phyloP scores from a whole-genome alignment of 64 coral and sea anemone species.

The Trachythela sp. region DNA sequence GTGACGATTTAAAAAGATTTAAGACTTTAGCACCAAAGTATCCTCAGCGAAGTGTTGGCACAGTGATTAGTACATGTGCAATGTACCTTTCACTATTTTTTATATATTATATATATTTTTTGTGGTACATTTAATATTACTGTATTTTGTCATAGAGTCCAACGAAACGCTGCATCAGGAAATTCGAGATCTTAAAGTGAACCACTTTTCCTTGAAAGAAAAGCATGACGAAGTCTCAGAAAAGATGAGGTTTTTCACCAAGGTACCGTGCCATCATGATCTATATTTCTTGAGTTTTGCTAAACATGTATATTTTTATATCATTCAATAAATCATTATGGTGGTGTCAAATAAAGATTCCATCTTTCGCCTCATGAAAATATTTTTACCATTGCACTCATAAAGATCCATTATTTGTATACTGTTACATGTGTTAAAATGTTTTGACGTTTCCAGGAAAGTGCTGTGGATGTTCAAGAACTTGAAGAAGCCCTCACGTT shows the following conservation, averaged over 20 bases:
- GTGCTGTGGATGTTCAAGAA: slow-evolving; percentile 88
- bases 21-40: too few species aligned
- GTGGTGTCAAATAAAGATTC: not conserved
- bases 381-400: too few species aligned
- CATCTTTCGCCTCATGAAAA: too few species aligned
- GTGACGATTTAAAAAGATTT: slow-evolving; percentile 45
- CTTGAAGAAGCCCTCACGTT: slow-evolving; percentile 86
- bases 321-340: not conserved
- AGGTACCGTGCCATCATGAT: slow-evolving; percentile 37
- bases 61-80: not conserved
- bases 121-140: not conserved
- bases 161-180: slow-evolving; percentile 70
- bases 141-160: slow-evolving; percentile 43
- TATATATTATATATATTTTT: not conserved
- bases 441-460: slow-evolving; percentile 91
- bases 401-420: too few species aligned
- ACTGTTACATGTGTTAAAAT: too few species aligned
- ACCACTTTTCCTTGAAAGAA: slow-evolving; percentile 86
- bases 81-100: not conserved
- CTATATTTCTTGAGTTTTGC: not conserved
- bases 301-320: not conserved
- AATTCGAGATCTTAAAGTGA: slow-evolving; percentile 70
- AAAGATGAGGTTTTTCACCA: slow-evolving; percentile 99
- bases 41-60: too few species aligned
- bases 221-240: slow-evolving; percentile 84